phyloP scores from a whole-genome alignment of 2,888 invertebrate species.

The Drosophila siamana region DNA sequence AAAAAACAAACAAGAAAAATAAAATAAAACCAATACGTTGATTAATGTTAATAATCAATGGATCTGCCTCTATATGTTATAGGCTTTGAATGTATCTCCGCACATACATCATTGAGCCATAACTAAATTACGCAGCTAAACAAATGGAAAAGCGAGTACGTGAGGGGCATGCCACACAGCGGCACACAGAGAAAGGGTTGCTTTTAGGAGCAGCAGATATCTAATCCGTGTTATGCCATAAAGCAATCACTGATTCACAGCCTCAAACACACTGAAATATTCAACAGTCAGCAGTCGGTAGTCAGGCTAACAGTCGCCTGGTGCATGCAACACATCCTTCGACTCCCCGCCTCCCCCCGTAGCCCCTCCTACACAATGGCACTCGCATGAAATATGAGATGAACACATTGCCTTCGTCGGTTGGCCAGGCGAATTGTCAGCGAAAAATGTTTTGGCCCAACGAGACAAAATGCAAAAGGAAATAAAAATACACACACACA shows the following conservation, averaged over 20 bases:
- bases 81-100: conserved; percentile 26
- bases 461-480: conserved; percentile 38
- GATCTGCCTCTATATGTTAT: not conserved
- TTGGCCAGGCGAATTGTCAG: conserved; percentile 55
- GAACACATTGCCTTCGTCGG: conserved; percentile 40
- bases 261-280: conserved; percentile 62
- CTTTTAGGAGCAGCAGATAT: no score
- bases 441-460: conserved; percentile 46
- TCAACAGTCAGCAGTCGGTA: conserved; percentile 60
- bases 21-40: conserved; percentile 54
- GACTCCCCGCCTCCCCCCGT: no score
- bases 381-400: conserved; percentile 71
- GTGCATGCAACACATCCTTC: conserved; percentile 65
- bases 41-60: conserved; percentile 70
- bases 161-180: conserved; percentile 59
- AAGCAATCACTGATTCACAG: conserved; percentile 61
- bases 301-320: conserved; percentile 33
- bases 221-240: conserved; percentile 70
- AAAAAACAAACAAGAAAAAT: conserved; percentile 1
- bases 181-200: not conserved
- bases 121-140: conserved; percentile 64
- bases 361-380: conserved; percentile 54
- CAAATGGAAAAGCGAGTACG: conserved; percentile 49
- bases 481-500: conserved; percentile 5
- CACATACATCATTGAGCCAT: conserved; percentile 29